These are phyloP conservation scores for Scomber colias DNA, from an alignment of 2,113 vertebrate species.

Conservation along the genomic window DNA sequence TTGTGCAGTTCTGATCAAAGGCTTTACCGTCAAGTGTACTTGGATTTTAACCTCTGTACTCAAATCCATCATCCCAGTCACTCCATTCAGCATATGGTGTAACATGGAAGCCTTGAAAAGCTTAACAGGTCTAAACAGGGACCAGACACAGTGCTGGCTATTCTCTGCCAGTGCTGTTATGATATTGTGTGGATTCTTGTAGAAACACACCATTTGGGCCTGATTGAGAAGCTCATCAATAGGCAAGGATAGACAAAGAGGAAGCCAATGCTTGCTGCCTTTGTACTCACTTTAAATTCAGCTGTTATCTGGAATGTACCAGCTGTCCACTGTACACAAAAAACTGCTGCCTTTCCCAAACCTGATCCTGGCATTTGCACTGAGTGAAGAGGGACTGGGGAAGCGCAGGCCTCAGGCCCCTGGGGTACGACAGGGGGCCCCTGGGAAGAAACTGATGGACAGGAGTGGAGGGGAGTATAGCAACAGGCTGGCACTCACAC, in stretches of 20 bases:
- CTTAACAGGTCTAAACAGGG: constrained; percentile 65
- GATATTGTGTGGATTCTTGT: constrained; percentile 75
- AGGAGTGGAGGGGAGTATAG: constrained; percentile 69
- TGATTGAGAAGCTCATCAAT: constrained; percentile 79
- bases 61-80: constrained; percentile 48
- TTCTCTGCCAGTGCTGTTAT: constrained; percentile 68
- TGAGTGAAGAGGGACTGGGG: constrained; percentile 63
- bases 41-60: constrained; percentile 59
- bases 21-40: constrained; percentile 46
- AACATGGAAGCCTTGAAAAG: constrained; percentile 56
- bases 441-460: constrained; percentile 78
- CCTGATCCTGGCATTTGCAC: constrained; percentile 78
- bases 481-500: constrained; percentile 81
- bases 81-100: constrained; percentile 66
- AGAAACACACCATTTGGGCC: constrained; percentile 75
- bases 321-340: constrained; percentile 85
- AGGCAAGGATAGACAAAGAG: constrained; percentile 70
- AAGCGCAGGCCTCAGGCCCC: constrained; percentile 61
- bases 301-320: constrained; percentile 87
- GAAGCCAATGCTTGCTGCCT: constrained; percentile 68
- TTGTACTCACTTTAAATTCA: constrained; percentile 84
- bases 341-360: constrained; percentile 80
- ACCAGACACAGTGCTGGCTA: constrained; percentile 48
- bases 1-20: constrained; percentile 5
- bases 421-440: constrained; percentile 62